Evolutionary conservation across 2,888 invertebrate species (phyloP).

Genomic region (Lycaena phlaeas): DNA sequence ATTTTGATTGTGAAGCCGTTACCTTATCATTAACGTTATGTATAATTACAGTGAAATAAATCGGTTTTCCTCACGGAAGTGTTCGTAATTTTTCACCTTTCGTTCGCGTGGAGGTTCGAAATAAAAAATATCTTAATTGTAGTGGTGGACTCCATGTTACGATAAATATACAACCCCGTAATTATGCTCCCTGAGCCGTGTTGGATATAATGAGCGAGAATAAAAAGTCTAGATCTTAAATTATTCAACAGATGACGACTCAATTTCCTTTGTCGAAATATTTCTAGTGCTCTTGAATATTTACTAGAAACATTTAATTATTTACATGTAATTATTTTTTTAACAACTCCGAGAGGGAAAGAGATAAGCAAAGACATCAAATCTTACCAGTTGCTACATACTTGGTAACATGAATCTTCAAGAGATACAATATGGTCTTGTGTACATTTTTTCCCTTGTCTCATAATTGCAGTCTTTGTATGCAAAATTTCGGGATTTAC

Average conservation of each 20-base stretch:
- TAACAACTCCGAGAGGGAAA: too few relatives aligned
- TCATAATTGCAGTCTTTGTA: too few relatives aligned
- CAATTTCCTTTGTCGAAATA: too few relatives aligned
- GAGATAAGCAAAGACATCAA: too few relatives aligned
- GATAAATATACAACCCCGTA: conserved; percentile 56
- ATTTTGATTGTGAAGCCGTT: conserved; percentile 21
- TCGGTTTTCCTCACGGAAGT: conserved; percentile 24
- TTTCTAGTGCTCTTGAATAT: not conserved
- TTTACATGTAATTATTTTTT: too few relatives aligned
- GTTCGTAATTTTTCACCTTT: conserved; percentile 24
- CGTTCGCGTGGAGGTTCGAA: conserved; percentile 53
- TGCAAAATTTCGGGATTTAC: too few relatives aligned
- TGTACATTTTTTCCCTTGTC: too few relatives aligned
- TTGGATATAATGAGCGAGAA: conserved; percentile 61
- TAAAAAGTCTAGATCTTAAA: conserved; percentile 5
- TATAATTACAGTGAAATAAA: conserved; percentile 25
- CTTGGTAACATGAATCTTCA: too few relatives aligned
- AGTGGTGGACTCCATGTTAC: conserved; percentile 51
- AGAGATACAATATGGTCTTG: too few relatives aligned
- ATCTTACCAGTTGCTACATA: too few relatives aligned
- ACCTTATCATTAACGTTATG: conserved; percentile 24
- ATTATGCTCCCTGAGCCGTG: conserved; percentile 51
- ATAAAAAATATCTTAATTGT: conserved; percentile 67
- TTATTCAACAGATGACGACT: conserved; percentile 5
- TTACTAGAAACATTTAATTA: too few relatives aligned